These are phyloP conservation scores for Opisthocomus hoazin DNA, from an alignment of 2,113 vertebrate genomes.

Conservation along the genomic window DNA sequence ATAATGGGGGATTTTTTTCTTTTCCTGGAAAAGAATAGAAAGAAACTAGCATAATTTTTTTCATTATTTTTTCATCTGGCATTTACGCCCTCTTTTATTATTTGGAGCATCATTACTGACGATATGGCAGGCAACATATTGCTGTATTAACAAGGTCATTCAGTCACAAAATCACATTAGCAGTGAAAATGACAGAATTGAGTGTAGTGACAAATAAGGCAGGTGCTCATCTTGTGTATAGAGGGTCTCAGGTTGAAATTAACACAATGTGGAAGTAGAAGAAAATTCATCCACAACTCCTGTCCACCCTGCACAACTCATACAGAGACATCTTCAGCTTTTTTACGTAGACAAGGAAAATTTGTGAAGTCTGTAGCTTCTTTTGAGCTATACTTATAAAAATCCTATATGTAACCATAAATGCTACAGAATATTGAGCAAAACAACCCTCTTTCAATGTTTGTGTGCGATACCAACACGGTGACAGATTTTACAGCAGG, in stretches of 20 bases:
- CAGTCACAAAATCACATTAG: slow-evolving; percentile 70
- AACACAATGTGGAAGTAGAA: neutral
- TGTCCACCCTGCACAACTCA: neutral
- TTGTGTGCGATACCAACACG: neutral
- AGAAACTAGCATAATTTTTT: slow-evolving; percentile 16
- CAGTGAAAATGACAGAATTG: slow-evolving; percentile 60
- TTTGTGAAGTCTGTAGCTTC: neutral
- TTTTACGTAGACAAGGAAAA: neutral
- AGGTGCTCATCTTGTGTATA: slow-evolving; percentile 21
- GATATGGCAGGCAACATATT: slow-evolving; percentile 60
- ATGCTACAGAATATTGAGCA: neutral
- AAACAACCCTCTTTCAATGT: neutral
- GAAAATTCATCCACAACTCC: neutral
- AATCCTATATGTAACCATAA: neutral
- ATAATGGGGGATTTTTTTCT: slow-evolving; percentile 41
- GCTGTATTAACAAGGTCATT: slow-evolving; percentile 68
- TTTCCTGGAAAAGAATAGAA: slow-evolving; percentile 15
- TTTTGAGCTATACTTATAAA: neutral
- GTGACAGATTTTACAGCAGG: neutral
- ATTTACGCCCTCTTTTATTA: neutral
- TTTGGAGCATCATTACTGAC: slow-evolving; percentile 46
- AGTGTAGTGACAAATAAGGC: slow-evolving; percentile 54
- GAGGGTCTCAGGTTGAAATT: slow-evolving; percentile 46
- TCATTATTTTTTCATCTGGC: neutral
- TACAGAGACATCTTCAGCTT: neutral